A percentile compares a stretch with the other conserved stretches of the same genome.
Conservation (phyloP, 2,888 invertebrate genomes). For the Caenorhabditis panamensis region DNA sequence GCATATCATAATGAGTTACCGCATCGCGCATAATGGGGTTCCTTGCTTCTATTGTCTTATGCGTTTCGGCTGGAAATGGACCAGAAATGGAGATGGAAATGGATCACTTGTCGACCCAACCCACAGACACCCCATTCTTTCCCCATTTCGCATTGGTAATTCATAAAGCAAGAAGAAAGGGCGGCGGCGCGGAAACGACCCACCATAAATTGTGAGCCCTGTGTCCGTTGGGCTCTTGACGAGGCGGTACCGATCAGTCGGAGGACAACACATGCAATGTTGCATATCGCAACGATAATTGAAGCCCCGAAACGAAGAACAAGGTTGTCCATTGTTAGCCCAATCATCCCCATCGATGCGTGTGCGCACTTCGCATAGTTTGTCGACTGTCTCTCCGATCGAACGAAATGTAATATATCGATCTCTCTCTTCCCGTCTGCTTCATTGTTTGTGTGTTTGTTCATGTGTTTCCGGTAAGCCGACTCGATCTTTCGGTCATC, state of each 20-base stretch:
- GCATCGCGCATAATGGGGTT: conserved; percentile 32
- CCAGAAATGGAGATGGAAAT: conserved; percentile 8
- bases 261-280: conserved; percentile 25
- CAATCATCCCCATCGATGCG: conserved; percentile 30
- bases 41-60: conserved; percentile 34
- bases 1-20: conserved; percentile 55
- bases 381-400: conserved; percentile 11
- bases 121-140: conserved; percentile 10
- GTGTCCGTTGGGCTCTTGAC: conserved; percentile 11
- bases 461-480: conserved; percentile 40
- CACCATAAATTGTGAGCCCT: conserved; percentile 27
- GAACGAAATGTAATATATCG: conserved; percentile 22
- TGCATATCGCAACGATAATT: conserved; percentile 22
- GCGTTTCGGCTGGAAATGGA: conserved; percentile 24
- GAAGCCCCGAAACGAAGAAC: conserved; percentile 6
- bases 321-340: conserved; percentile 16
- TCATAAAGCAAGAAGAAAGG: conserved; percentile 29
- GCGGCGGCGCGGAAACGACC: conserved; percentile 30
- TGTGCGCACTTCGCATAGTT: conserved; percentile 15
- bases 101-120: conserved; percentile 10
- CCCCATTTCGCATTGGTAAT: conserved; percentile 19
- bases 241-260: background rate
- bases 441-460: conserved; percentile 34
- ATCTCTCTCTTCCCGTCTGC: conserved; percentile 17
- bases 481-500: conserved; percentile 28